Evolutionary conservation across 2,113 vertebrate species (phyloP).

Genomic region (Gallinago media): DNA sequence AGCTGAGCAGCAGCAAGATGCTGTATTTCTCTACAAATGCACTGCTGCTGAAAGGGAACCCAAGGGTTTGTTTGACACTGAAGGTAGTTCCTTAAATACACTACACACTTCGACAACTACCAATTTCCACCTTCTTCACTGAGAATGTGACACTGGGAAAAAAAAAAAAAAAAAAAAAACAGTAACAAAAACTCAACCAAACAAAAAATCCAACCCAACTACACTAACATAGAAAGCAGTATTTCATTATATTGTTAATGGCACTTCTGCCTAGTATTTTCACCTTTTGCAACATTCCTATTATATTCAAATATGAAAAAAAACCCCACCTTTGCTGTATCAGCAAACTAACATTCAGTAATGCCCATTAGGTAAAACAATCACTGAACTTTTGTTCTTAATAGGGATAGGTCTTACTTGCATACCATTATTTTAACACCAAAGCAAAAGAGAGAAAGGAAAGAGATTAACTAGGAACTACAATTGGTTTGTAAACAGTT

Average conservation of each 20-base stretch:
- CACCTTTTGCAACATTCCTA: background rate
- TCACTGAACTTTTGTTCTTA: background rate
- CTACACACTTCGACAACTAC: background rate
- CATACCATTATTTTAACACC: background rate
- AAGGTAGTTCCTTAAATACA: background rate
- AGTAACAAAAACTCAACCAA: too few relatives aligned
- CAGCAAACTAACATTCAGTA: background rate
- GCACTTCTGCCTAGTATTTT: background rate
- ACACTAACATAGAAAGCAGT: fast-evolving
- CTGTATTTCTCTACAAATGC: background rate
- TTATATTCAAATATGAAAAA: background rate
- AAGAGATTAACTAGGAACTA: background rate
- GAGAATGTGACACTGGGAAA: background rate
- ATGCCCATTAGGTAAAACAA: background rate
- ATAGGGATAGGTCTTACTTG: background rate
- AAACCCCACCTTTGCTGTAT: background rate
- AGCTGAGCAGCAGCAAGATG: fast-evolving
- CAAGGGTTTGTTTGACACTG: background rate
- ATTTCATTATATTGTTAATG: background rate
- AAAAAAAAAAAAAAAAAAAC: background rate
- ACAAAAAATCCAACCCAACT: background rate
- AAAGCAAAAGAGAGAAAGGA: background rate
- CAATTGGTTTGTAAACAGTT: background rate
- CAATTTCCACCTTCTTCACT: background rate
- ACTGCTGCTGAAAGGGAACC: background rate